A percentile compares a stretch with the other conserved stretches of the same genome.
Evolutionary conservation across 2,113 vertebrate genomes (phyloP).

Genomic region (Collichthys lucidus): DNA sequence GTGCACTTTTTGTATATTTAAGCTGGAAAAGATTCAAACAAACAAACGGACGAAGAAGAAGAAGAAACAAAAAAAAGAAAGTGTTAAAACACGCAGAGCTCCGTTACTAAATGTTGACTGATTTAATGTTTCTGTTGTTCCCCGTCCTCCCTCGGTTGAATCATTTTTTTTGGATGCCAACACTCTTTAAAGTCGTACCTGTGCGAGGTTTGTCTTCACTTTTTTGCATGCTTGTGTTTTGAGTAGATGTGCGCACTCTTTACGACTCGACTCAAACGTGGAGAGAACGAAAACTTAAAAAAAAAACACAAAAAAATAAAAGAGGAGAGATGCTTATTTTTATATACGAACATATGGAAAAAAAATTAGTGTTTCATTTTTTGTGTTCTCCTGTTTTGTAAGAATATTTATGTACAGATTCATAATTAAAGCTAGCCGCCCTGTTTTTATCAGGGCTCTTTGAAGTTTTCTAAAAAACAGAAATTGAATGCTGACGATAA

Average conservation of each 20-base stretch:
- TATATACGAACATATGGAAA: constrained; percentile 77
- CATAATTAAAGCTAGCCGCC: constrained; percentile 76
- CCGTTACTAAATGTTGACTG: constrained; percentile 70
- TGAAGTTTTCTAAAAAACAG: constrained; percentile 81
- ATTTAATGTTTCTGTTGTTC: constrained; percentile 17
- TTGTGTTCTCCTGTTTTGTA: constrained; percentile 83
- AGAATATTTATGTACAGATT: constrained; percentile 87
- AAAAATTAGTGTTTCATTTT: constrained; percentile 61
- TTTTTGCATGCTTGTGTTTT: constrained; percentile 85
- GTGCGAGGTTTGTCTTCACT: constrained; percentile 78
- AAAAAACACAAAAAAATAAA: constrained; percentile 19
- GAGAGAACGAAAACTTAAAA: constrained; percentile 3
- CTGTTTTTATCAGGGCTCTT: constrained; percentile 83
- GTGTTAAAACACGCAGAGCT: constrained; percentile 76
- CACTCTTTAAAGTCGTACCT: constrained; percentile 69
- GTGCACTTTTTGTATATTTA: constrained; percentile 98
- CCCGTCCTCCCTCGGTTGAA: constrained; percentile 17
- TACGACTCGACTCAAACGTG: constrained; percentile 56
- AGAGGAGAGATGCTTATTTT: constrained; percentile 84
- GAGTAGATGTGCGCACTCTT: constrained; percentile 78
- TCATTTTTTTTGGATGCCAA: constrained; percentile 79
- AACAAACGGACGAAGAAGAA: constrained; percentile 23
- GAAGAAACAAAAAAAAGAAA: constrained; percentile 54
- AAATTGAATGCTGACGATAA: constrained; percentile 69
- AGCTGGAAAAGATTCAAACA: constrained; percentile 81